These are phyloP conservation scores for Sitophilus oryzae DNA, from an alignment of 1,140 invertebrate species.

Conservation along the genomic window DNA sequence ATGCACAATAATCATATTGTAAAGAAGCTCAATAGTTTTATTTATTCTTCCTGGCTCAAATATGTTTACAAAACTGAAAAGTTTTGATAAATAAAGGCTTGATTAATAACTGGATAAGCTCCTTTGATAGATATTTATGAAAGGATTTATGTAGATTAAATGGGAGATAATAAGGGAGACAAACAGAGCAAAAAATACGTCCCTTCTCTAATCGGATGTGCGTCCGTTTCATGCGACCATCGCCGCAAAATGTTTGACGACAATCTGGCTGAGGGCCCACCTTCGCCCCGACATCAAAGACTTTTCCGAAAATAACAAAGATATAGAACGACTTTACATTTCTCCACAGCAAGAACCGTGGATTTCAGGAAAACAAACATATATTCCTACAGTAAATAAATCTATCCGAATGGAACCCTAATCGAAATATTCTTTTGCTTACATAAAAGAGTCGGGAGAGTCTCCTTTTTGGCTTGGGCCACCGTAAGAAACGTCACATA, in stretches of 20 bases:
- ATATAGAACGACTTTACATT: conserved; percentile 12
- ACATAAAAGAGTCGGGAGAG: conserved; percentile 6
- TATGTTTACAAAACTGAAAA: no score
- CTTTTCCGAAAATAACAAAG: conserved; percentile 19
- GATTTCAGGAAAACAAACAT: conserved; percentile 26
- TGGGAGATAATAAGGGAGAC: conserved; percentile 13
- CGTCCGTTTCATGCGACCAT: conserved; percentile 18
- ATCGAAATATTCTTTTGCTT: conserved; percentile 18
- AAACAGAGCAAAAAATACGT: conserved; percentile 9
- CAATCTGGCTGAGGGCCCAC: conserved; percentile 11
- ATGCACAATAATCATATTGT: no score
- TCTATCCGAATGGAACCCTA: conserved; percentile 10
- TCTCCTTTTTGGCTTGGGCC: background rate
- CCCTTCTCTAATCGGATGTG: conserved; percentile 20
- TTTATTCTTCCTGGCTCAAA: no score
- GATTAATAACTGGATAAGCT: background rate
- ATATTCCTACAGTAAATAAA: conserved; percentile 26
- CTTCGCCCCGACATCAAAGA: conserved; percentile 22
- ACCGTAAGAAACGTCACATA: conserved; percentile 8
- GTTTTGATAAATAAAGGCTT: no score
- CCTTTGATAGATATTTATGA: conserved; percentile 15
- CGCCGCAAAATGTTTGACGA: conserved; percentile 14
- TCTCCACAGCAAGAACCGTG: conserved; percentile 7
- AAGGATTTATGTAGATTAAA: conserved; percentile 17
- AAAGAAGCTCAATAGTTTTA: no score